Conservation (phyloP, 2,113 vertebrate species). For the Larimichthys crocea region DNA sequence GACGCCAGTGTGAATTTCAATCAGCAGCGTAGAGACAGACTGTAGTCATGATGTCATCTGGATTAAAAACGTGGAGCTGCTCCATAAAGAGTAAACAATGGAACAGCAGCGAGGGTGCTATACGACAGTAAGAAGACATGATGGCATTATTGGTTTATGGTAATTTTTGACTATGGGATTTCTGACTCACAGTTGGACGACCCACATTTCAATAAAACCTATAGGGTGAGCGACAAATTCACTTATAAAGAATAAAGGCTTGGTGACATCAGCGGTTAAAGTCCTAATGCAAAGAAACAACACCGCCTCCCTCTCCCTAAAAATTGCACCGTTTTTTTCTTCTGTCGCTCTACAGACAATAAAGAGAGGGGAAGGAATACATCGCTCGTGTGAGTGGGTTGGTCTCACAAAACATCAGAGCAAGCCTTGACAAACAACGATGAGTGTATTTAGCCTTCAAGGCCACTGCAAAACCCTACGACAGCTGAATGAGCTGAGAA, state of each 20-base stretch:
- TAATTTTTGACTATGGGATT: neutral
- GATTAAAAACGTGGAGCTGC: neutral
- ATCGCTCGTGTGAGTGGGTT: slow-evolving; percentile 28
- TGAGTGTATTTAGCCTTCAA: slow-evolving; percentile 33
- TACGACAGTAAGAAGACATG: neutral
- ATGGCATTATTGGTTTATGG: neutral
- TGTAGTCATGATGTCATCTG: neutral
- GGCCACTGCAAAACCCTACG: slow-evolving; percentile 28
- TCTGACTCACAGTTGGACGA: slow-evolving; percentile 1
- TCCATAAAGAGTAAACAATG: slow-evolving; percentile 2
- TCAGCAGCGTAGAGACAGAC: neutral
- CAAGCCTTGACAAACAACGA: slow-evolving; percentile 43
- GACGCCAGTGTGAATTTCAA: slow-evolving; percentile 2
- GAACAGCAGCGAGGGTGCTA: neutral
- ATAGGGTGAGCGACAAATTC: slow-evolving; percentile 4
- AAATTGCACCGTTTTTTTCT: neutral
- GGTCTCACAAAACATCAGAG: slow-evolving; percentile 43
- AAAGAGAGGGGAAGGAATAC: slow-evolving; percentile 11
- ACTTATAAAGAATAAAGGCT: neutral
- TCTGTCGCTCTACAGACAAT: slow-evolving; percentile 18
- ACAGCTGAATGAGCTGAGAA: slow-evolving; percentile 36
- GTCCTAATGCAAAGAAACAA: slow-evolving; percentile 3
- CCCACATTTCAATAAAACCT: slow-evolving; percentile 17
- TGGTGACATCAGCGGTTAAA: neutral
- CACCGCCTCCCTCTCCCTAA: neutral